phyloP scores from a whole-genome alignment of 2,797 vertebrate species.

The Anableps anableps region DNA sequence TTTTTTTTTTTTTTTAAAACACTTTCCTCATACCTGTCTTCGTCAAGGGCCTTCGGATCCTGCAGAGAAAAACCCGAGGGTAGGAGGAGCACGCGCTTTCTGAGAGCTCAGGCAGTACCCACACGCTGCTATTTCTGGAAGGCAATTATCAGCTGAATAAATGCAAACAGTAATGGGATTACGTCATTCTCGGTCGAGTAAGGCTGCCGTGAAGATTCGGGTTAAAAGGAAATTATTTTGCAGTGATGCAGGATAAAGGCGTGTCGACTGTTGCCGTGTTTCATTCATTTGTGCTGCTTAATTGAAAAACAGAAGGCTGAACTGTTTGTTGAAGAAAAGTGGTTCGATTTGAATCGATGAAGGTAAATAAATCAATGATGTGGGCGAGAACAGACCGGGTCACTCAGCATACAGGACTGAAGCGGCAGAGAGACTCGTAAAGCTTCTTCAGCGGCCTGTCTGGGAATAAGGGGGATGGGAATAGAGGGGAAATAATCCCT shows the following conservation, averaged over 20 bases:
- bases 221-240: not conserved
- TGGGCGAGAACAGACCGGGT: conserved; percentile 19
- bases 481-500: conserved; percentile 74
- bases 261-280: not conserved
- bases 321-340: not conserved
- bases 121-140: conserved; percentile 60
- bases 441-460: conserved; percentile 48
- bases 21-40: conserved; percentile 33
- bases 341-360: not conserved
- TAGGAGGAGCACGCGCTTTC: conserved; percentile 13
- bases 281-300: not conserved
- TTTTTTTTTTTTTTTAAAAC: conserved; percentile 10
- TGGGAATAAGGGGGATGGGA: conserved; percentile 43
- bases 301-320: not conserved
- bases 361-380: conserved; percentile 14
- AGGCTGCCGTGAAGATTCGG: conserved; percentile 10
- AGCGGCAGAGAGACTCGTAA: conserved; percentile 44
- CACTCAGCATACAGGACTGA: conserved; percentile 13
- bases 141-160: conserved; percentile 54
- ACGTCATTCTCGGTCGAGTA: conserved; percentile 27
- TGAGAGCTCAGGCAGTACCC: conserved; percentile 43
- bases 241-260: not conserved
- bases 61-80: conserved; percentile 3
- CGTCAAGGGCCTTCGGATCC: conserved; percentile 4
- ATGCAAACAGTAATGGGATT: conserved; percentile 42